Base-by-base conservation (phyloP, 2,797 vertebrate species). In the Ctenopoma multispine region DNA sequence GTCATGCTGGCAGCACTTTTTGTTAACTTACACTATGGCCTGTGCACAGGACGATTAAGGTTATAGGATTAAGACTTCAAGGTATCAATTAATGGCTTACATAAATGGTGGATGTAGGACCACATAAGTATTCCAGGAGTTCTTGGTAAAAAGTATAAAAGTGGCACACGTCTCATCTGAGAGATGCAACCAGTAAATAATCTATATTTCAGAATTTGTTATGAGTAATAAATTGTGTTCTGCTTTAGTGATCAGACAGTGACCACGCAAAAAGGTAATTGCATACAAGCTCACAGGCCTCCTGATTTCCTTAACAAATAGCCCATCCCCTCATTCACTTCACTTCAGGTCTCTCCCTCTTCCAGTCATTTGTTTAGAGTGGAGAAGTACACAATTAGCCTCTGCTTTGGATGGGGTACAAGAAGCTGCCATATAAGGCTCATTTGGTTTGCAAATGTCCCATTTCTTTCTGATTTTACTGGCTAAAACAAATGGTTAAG, bases 361-460 rank as follows among this genome's bases (percentile, higher is more conserved):
- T 62, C 23, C 59, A 60, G 69, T 90, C 88, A 90, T 92, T 92
- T 92, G 90, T 88, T 90, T 92, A 80, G 83, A 85, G 85, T 83
- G 83, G 83, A 82, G 86, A 90, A 82, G 82, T 80, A 81, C 82
- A 92, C 90, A 92, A 92, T 93, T 92, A 92, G 85, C 85, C 80
- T 83, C 89, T 88, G 90, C 85, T 92, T 91, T 92, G 90, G 86
- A 90, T 92, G 87, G 41, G 82, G 69, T 79, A 86, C 88, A 92
- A 89, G 74, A 89, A 90, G 82, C 87, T 84, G 79, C 84, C 85
- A 85, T 87, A 81, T 80, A 80, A 87, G 85, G 85, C 85, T 91
- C 84, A 93, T 94, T 94, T 94, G 93, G 85, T 91, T 93, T 94
- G 91, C 92, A 94, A 94, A 94, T 92, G 82, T 63, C 64, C 79